Evolutionary conservation across 1,140 invertebrate genomes (phyloP).

Genomic region (Neotoxoptera formosana): DNA sequence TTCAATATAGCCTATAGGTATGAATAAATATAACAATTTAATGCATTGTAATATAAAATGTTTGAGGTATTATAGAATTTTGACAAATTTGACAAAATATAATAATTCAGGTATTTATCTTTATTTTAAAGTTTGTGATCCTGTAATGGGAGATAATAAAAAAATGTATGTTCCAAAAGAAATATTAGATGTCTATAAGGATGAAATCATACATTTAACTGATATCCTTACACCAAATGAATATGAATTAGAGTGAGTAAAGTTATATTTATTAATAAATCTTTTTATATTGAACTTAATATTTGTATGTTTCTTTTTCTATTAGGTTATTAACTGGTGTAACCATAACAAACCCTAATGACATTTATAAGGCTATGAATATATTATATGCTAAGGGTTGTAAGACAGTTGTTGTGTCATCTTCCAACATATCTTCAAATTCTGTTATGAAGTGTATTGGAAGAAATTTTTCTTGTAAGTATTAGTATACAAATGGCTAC

Average conservation of each 20-base stretch:
- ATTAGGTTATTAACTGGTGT: slow-evolving; percentile 78
- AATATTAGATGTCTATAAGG: slow-evolving; percentile 84
- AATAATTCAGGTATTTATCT: not conserved
- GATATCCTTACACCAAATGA: slow-evolving; percentile 97
- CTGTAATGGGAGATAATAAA: slow-evolving; percentile 97
- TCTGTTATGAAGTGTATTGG: slow-evolving; percentile 75
- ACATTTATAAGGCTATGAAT: slow-evolving; percentile 78
- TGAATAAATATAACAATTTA: no score
- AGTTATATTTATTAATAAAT: slow-evolving; percentile 57
- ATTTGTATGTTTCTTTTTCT: slow-evolving; percentile 59
- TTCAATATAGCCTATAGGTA: no score
- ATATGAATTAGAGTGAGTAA: slow-evolving; percentile 86
- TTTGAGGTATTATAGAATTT: no score
- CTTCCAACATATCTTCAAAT: slow-evolving; percentile 75
- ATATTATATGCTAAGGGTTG: slow-evolving; percentile 82
- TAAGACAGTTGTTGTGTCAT: slow-evolving; percentile 86
- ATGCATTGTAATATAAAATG: no score
- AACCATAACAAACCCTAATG: slow-evolving; percentile 72
- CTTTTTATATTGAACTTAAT: not conserved
- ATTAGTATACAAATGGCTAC: not conserved
- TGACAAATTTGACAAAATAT: no score
- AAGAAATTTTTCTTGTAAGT: slow-evolving; percentile 70
- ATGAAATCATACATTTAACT: slow-evolving; percentile 86
- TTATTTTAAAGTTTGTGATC: slow-evolving; percentile 91
- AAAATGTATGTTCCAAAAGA: slow-evolving; percentile 91